phyloP scores from a whole-genome alignment of 2,797 vertebrate genomes.

The Xerus rutilus region DNA sequence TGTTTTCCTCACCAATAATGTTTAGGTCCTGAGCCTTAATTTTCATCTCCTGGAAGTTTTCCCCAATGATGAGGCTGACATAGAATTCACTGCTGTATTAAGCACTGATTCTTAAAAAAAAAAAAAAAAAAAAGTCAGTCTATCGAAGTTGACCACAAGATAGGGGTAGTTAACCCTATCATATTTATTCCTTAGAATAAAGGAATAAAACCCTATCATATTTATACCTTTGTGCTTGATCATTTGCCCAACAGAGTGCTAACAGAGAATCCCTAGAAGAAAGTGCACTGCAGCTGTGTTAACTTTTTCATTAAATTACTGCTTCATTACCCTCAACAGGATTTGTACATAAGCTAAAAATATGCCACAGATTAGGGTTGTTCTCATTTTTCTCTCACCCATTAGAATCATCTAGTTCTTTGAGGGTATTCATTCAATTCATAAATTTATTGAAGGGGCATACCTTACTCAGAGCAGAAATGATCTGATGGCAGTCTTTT shows the following conservation, averaged over 20 bases:
- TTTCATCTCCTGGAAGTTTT: neutral
- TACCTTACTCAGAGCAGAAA: slow-evolving; percentile 19
- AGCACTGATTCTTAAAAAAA: neutral
- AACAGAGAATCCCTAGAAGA: neutral
- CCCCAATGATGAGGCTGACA: neutral
- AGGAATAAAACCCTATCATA: neutral
- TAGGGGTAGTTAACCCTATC: neutral
- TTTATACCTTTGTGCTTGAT: neutral
- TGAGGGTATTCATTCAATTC: neutral
- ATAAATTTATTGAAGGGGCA: neutral
- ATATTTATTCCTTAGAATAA: slow-evolving; percentile 6
- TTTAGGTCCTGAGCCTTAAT: neutral
- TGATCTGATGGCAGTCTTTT: neutral
- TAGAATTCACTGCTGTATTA: neutral
- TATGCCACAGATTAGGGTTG: neutral
- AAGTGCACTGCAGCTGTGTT: neutral
- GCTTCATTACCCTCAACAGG: neutral
- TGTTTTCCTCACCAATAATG: neutral
- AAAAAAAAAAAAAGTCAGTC: neutral
- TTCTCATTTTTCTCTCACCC: slow-evolving; percentile 6
- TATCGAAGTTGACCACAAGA: neutral
- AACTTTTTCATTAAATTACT: slow-evolving; percentile 52
- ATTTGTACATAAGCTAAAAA: slow-evolving; percentile 12
- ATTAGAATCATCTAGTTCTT: neutral
- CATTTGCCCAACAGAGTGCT: neutral